Conservation (phyloP, 2,888 invertebrate species). For the Drosophila testacea region DNA sequence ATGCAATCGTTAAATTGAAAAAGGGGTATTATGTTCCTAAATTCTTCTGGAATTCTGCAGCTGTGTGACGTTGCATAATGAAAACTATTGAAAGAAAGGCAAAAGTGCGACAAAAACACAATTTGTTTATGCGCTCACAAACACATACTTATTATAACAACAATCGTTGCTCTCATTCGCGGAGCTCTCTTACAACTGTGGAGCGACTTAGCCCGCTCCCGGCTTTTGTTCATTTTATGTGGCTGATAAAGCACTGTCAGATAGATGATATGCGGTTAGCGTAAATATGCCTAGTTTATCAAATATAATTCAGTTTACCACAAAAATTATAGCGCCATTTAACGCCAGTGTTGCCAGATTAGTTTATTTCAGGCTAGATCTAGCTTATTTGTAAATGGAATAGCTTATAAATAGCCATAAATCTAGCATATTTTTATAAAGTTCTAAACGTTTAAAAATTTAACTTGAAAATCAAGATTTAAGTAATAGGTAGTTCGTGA, state of each 20-base stretch:
- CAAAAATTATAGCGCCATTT: constrained; percentile 23
- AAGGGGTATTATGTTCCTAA: constrained; percentile 3
- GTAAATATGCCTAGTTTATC: neutral
- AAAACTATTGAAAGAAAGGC: constrained; percentile 27
- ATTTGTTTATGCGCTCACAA: constrained; percentile 54
- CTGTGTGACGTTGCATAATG: constrained; percentile 72
- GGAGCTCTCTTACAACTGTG: constrained; percentile 3
- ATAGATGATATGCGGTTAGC: neutral
- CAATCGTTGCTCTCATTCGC: constrained; percentile 1
- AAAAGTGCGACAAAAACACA: constrained; percentile 26
- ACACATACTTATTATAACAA: constrained; percentile 18
- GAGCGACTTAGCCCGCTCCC: neutral
- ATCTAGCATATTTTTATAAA: too few species aligned
- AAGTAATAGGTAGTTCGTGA: too few species aligned
- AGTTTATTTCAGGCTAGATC: too few species aligned
- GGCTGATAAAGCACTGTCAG: constrained; percentile 1
- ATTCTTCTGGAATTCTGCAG: constrained; percentile 22
- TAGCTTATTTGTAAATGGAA: too few species aligned
- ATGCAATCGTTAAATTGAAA: constrained; percentile 37
- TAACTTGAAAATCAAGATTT: too few species aligned
- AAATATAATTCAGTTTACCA: constrained; percentile 22
- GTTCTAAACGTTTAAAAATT: too few species aligned
- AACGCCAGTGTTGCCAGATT: neutral
- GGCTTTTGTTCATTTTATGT: neutral
- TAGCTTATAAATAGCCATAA: too few species aligned